Base-by-base conservation (phyloP, 2,888 invertebrate species). In the Synergus laeviventris region DNA sequence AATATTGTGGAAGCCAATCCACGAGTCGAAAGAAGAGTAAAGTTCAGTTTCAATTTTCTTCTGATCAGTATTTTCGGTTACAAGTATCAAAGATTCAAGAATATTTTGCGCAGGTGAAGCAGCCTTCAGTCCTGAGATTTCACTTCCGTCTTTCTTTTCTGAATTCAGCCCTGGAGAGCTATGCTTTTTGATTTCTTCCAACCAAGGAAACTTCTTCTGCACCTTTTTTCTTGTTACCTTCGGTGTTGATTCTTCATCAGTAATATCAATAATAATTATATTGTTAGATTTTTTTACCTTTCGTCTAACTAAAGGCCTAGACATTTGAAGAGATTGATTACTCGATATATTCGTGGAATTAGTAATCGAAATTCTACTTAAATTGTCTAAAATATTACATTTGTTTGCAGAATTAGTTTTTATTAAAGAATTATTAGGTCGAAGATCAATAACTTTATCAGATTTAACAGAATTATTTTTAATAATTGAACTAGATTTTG, bases 251-350 rank as follows among this genome's bases (percentile, higher is more conserved):
- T 82, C 82, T 36, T 90, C 90, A 21, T 82, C 86, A 21, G 90
- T 90, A 60, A 90, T 79, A 82, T 90, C 90, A n/a, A 90, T 89
- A 49, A 88, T 77, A 74, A 89, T 81, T 78, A 89, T 85, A 59
- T 89, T 84, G 73, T 84, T 84, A 16, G 82, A 82, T 77, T 87
- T 86, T 78, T 85, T 88, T 14, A 76, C 64, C 61, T 81, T 79
- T 81, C 74, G 84, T 18, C 79, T 45, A 2, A 31, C 11, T 31
- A 49, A 36, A 78, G 74, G 64, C 77, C 81, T 83, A 31, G 76
- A 80, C 73, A 75, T 78, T 81, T 84, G 81, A 54, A 75, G 73
- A 73, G 64, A 75, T 74, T 82, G 81, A 74, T 78, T 45, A 42
- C 12, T 75, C 79, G 73, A 60, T 60, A 76, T 73, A 21, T 77